phyloP scores from a whole-genome alignment of 2,888 invertebrate genomes.

The Merodon equestris region DNA sequence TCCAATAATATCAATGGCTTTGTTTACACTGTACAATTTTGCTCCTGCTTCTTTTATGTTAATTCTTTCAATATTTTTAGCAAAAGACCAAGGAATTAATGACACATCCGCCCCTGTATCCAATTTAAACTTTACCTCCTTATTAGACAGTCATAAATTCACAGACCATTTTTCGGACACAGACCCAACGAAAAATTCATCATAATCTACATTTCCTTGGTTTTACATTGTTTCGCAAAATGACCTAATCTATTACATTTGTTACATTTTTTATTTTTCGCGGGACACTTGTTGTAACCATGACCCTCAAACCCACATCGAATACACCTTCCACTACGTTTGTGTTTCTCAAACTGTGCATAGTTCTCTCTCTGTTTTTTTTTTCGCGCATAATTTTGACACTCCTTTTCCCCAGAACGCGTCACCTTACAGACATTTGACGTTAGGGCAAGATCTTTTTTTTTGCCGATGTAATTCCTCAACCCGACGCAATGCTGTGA shows the following conservation, averaged over 20 bases:
- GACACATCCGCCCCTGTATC: conserved; percentile 33
- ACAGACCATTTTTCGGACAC: conserved; percentile 24
- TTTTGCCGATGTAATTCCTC: conserved; percentile 12
- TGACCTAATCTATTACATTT: conserved; percentile 9
- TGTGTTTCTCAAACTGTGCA: conserved; percentile 12
- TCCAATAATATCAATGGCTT: neutral
- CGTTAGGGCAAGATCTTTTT: conserved; percentile 11
- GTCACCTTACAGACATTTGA: conserved; percentile 10
- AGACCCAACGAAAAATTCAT: conserved; percentile 21
- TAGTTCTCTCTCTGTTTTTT: neutral
- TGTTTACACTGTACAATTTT: conserved; percentile 13
- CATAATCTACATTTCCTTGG: conserved; percentile 6
- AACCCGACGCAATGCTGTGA: conserved; percentile 10
- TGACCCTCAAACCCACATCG: conserved; percentile 10
- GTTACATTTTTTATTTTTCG: conserved; percentile 4
- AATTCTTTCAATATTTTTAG: conserved; percentile 3
- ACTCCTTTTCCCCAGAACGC: neutral
- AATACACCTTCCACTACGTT: conserved; percentile 2
- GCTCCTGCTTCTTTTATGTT: neutral
- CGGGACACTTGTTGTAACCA: conserved; percentile 12
- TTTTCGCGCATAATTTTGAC: neutral
- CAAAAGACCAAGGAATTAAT: conserved; percentile 16
- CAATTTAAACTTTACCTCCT: conserved; percentile 23
- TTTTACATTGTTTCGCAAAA: conserved; percentile 15
- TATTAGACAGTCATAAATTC: conserved; percentile 18